Evolutionary conservation across 2,113 vertebrate genomes (phyloP), one percentile per base, ranked within the genome.

Genomic region (Microcebus ravelobensis): DNA sequence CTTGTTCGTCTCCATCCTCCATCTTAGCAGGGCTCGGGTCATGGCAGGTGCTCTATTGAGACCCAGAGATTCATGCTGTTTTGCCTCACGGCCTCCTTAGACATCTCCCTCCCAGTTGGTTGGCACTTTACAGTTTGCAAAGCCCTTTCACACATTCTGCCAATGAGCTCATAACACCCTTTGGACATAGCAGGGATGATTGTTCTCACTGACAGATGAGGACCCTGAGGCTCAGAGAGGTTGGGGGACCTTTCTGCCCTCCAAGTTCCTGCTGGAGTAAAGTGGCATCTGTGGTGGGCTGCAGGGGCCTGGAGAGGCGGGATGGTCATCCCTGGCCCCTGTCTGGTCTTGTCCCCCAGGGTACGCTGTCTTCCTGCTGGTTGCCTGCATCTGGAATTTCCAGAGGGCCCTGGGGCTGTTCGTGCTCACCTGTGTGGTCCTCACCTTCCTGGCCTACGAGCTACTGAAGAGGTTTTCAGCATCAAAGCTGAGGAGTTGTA

Each of bases 331-430:
- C 67, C 0, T 4, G 17, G 39, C 80, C 36, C 39, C 5, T 42
- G 39, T 42, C 39, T 5, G 63, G 18, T 0, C 12, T 42, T 0
- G 0, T n/a, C 10, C 97, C 23, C 68, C 95, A 99, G 99, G 99
- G 15, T 99, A 99, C 82, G 52, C 99, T 59, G 99, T 98, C 31
- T 99, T 99, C 97, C 99, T 99, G 93, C 98, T 99, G 77, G 96
- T 96, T 0, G 99, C 99, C 76, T 99, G 99, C 95, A 98, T 99
- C 61, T 96, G 99, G 98, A 91, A 99, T 96, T 99, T 99, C 97
- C 97, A 99, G 79, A 98, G 99, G 95, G 99, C 99, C 63, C 97
- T 98, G n/a, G 99, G 99, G 13, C 98, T 99, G 94, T 98, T 99
- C 0, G 90, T 99, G 80, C 98, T 99, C 1, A 99, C 99, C 39